These are phyloP conservation scores for Andrena fulva DNA, from an alignment of 2,888 invertebrate species.

Conservation along the genomic window DNA sequence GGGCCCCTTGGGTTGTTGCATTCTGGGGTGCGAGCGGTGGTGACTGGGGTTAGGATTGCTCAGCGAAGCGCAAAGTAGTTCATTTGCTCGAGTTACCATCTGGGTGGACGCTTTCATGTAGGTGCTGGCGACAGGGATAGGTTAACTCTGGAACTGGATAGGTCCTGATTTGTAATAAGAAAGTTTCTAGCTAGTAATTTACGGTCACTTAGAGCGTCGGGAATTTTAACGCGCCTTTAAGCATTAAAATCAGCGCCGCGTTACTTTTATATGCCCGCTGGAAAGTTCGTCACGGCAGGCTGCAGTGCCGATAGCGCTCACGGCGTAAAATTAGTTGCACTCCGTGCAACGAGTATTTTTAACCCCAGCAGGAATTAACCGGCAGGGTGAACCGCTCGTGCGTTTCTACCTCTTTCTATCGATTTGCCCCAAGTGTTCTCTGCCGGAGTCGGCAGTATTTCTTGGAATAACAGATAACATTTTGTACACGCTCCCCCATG, in stretches of 20 bases:
- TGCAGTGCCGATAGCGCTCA: no score
- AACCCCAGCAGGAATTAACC: neutral
- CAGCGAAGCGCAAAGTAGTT: neutral
- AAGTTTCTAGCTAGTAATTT: neutral
- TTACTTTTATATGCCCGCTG: conserved; percentile 1
- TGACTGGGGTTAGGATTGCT: neutral
- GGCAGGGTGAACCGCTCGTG: neutral
- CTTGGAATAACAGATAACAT: conserved; percentile 51
- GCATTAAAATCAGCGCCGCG: neutral
- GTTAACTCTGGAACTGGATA: no score
- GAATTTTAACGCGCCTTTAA: neutral
- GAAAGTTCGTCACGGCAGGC: neutral
- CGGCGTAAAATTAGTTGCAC: neutral
- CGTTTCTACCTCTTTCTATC: neutral
- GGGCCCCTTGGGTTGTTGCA: neutral
- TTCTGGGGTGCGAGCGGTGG: neutral
- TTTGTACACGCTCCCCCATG: conserved; percentile 46
- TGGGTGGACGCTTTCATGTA: neutral
- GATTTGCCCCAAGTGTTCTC: conserved; percentile 25
- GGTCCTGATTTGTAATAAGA: neutral
- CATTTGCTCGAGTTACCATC: neutral
- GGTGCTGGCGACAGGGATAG: no score
- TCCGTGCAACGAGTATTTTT: neutral
- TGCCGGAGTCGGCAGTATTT: conserved; percentile 19
- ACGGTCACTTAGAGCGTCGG: neutral